Base-by-base conservation (phyloP, 2,888 invertebrate species). In the Ditula angustiorana region DNA sequence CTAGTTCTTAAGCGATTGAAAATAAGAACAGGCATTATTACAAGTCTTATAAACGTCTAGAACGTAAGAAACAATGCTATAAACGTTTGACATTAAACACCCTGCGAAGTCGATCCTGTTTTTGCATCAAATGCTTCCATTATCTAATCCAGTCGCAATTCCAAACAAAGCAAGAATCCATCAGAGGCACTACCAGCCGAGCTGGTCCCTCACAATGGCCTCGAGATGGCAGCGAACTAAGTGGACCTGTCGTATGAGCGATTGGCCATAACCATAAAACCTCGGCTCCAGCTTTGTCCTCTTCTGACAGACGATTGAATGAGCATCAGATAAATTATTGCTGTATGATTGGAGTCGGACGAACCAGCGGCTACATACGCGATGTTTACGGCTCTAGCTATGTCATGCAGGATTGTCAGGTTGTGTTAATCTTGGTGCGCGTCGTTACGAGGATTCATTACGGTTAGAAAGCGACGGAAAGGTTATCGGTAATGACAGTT, bases 211-310 rank as follows among this genome's bases (percentile, higher is more conserved):
- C 76, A 86, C 86, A 88, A 88, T 86, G 77, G 79, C 73, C 82
- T 81, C 86, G 86, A 84, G 82, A 83, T 83, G 86, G 81, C 85
- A 86, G 83, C 79, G 81, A 58, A 85, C 85, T 81, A 86, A 89
- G 87, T 86, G 81, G 83, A 78, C 75, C 79, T 80, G 76, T 75
- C 77, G 78, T 82, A 81, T 86, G 84, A 87, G 79, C 79, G 86
- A 89, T 88, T 82, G 86, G 74, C 80, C 77, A 81, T 67, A 64
- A 53, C 80, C 77, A 80, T 86, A 86, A 86, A 87, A 73, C 77
- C 72, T 74, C 73, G 69, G 68, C 69, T 68, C 71, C 71, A 67
- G 75, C 74, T 78, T 76, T 73, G 80, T 82, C 80, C 78, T 73
- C 74, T 77, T 81, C 75, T 74, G 70, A 70, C 74, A 73, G 74